Conservation (phyloP, 2,797 vertebrate genomes). For the Pagetopsis macropterus region DNA sequence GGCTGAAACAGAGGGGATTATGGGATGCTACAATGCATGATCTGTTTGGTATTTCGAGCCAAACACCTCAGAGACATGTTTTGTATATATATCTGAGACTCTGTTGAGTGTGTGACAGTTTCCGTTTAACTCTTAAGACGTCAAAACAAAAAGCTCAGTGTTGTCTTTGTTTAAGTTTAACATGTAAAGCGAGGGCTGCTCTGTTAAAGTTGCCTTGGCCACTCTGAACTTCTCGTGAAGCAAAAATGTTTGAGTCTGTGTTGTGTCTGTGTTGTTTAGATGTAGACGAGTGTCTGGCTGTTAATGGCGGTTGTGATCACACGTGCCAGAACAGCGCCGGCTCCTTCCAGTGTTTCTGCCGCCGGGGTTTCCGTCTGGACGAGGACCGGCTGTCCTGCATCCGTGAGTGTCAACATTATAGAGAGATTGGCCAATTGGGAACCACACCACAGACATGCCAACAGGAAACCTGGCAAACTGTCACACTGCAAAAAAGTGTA, state of each 20-base stretch:
- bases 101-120: conserved; percentile 24
- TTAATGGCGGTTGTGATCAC: conserved; percentile 88
- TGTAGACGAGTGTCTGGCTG: conserved; percentile 89
- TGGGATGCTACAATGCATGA: too few relatives aligned
- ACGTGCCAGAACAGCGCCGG: conserved; percentile 89
- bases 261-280: conserved; percentile 80
- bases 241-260: conserved; percentile 16
- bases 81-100: too few relatives aligned
- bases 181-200: neutral
- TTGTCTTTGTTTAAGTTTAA: conserved; percentile 31
- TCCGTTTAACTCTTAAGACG: conserved; percentile 1
- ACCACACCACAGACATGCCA: conserved; percentile 26
- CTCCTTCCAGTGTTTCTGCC: conserved; percentile 91
- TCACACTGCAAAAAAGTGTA: conserved; percentile 2
- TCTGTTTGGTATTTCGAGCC: too few relatives aligned
- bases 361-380: conserved; percentile 85
- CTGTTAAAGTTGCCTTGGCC: neutral
- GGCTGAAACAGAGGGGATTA: too few relatives aligned
- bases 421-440: conserved; percentile 8
- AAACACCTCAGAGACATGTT: too few relatives aligned
- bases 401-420: conserved; percentile 80
- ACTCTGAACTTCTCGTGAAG: neutral
- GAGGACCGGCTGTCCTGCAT: conserved; percentile 87
- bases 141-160: conserved; percentile 18
- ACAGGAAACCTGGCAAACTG: conserved; percentile 28